Evolutionary conservation across 2,797 vertebrate species (phyloP), one percentile per base, ranked within the genome.

Genomic region (Eleutherodactylus coqui): DNA sequence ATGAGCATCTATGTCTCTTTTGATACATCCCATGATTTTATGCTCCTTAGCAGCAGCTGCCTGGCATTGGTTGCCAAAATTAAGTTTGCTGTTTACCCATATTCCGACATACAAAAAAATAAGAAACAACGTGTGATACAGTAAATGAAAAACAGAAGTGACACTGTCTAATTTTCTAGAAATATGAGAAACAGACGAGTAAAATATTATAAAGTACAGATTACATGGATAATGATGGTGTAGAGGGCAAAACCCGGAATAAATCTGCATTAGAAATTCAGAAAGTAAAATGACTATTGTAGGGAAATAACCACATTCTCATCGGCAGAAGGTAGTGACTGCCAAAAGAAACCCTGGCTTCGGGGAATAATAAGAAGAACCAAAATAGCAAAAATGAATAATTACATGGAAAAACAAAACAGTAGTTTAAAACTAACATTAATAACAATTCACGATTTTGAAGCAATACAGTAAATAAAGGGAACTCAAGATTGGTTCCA

Each of bases 361-460:
- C 67, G 11, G 67, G 67, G 36, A n/a, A 70, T 70, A 70, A 70
- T 41, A 70, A n/a, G 36, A 70, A 70, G 36, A 41, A 41, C 67
- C 19, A 70, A 70, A 70, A 70, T 41, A 70, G 10, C 67, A 41
- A 70, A 36, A 29, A n/a, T 60, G 58, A 60, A 69, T 70, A 41
- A 70, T 70, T 70, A 70, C 67, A 70, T 70, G 36, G 67, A 70
- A 70, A 70, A 70, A 70, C 36, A 70, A 70, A 70, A 41, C 67
- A 70, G 67, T 70, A 70, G 67, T 11, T 41, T 70, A 70, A 41
- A 41, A 70, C 67, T 41, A 70, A 70, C 67, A 70, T 70, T 70
- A 70, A 70, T 70, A 70, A 70, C 67, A 41, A 24, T 70, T 70
- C 67, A 70, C 9, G 67, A 70, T 41, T n/a, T 19, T 24, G 67